Evolutionary conservation across 1,140 invertebrate species (phyloP).

Genomic region (Stenopsyche tienmushanensis): DNA sequence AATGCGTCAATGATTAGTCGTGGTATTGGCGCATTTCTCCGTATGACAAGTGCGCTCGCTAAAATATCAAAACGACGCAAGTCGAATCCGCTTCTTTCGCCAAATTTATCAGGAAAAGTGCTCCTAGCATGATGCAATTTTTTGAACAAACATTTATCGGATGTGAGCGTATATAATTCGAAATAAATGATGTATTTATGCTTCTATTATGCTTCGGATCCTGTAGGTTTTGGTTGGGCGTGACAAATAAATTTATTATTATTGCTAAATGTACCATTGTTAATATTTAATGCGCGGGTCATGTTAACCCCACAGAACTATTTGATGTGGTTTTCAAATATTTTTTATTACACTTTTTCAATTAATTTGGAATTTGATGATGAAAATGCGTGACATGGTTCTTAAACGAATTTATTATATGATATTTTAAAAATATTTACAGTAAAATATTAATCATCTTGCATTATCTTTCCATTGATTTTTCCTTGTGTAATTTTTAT

Average conservation of each 20-base stretch:
- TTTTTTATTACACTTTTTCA: not conserved
- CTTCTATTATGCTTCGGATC: constrained; percentile 5
- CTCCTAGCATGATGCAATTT: too few relatives aligned
- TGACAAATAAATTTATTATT: constrained; percentile 31
- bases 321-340: not conserved
- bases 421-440: too few relatives aligned
- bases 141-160: too few relatives aligned
- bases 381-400: not conserved
- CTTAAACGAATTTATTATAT: constrained; percentile 4
- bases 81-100: too few relatives aligned
- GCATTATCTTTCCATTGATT: too few relatives aligned
- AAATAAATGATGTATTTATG: constrained; percentile 35
- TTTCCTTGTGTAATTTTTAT: too few relatives aligned
- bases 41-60: too few relatives aligned
- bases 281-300: not conserved
- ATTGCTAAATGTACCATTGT: constrained; percentile 10
- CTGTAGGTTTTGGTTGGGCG: constrained; percentile 12
- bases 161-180: constrained; percentile 37
- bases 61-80: too few relatives aligned
- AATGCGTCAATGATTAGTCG: too few relatives aligned
- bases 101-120: too few relatives aligned
- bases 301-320: not conserved
- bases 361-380: not conserved
- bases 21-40: too few relatives aligned
- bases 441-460: too few relatives aligned